phyloP scores from a whole-genome alignment of 2,797 vertebrate genomes.

The Galaxias olidus region DNA sequence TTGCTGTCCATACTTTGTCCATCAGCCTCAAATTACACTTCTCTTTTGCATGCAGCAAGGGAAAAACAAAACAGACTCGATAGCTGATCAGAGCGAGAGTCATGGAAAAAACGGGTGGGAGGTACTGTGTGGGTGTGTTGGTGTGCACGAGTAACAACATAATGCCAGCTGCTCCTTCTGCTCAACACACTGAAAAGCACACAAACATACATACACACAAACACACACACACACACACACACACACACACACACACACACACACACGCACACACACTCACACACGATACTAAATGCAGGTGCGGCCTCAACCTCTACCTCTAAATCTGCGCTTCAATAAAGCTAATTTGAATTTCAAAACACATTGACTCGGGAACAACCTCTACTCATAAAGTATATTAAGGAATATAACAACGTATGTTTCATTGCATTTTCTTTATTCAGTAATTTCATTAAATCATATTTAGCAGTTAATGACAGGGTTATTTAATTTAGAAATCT shows the following conservation, averaged over 20 bases:
- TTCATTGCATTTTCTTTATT: too few relatives aligned
- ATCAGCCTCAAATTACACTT: slow-evolving; percentile 20
- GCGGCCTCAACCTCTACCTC: not conserved
- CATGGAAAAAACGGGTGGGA: slow-evolving; percentile 6
- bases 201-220: slow-evolving; percentile 3
- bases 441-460: slow-evolving; percentile 12
- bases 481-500: slow-evolving; percentile 15
- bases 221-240: not conserved
- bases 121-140: not conserved
- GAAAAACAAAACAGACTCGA: slow-evolving; percentile 5
- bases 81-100: not conserved
- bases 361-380: slow-evolving; percentile 47
- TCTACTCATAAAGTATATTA: too few relatives aligned
- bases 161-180: slow-evolving; percentile 32
- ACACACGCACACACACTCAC: not conserved
- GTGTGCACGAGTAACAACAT: slow-evolving; percentile 10
- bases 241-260: not conserved
- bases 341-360: slow-evolving; percentile 14
- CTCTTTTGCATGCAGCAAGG: not conserved
- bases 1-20: slow-evolving; percentile 17
- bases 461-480: not conserved
- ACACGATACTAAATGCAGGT: not conserved
- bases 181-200: slow-evolving; percentile 12
- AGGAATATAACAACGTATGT: too few relatives aligned
- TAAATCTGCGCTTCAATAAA: slow-evolving; percentile 6